Evolutionary conservation across 2,888 invertebrate species (phyloP).

Genomic region (Prosapia bicincta): DNA sequence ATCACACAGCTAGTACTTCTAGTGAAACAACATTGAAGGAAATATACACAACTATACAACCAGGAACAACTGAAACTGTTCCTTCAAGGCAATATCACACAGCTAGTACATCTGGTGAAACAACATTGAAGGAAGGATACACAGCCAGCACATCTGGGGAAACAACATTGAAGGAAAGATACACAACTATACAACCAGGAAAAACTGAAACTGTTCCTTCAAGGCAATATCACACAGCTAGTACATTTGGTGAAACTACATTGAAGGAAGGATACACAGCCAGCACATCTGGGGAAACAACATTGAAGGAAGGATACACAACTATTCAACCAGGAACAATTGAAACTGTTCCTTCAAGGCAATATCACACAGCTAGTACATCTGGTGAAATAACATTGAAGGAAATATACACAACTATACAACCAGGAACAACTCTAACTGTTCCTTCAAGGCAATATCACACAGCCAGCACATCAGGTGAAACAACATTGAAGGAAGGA

Average conservation of each 20-base stretch:
- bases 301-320: background rate
- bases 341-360: background rate
- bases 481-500: slow-evolving; percentile 8
- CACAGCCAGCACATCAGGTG: background rate
- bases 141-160: background rate
- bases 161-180: background rate
- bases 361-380: background rate
- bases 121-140: background rate
- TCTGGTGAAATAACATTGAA: slow-evolving; percentile 2
- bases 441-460: background rate
- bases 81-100: background rate
- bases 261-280: background rate
- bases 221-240: background rate
- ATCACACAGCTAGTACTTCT: background rate
- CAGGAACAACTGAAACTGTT: background rate
- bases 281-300: background rate
- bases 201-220: background rate
- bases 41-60: background rate
- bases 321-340: background rate
- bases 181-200: background rate
- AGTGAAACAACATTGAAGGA: background rate
- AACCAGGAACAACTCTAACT: background rate
- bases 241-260: background rate
- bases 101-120: background rate
- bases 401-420: background rate